These are phyloP conservation scores for Spinus pinus DNA, from an alignment of 2,797 vertebrate species.

Conservation along the genomic window DNA sequence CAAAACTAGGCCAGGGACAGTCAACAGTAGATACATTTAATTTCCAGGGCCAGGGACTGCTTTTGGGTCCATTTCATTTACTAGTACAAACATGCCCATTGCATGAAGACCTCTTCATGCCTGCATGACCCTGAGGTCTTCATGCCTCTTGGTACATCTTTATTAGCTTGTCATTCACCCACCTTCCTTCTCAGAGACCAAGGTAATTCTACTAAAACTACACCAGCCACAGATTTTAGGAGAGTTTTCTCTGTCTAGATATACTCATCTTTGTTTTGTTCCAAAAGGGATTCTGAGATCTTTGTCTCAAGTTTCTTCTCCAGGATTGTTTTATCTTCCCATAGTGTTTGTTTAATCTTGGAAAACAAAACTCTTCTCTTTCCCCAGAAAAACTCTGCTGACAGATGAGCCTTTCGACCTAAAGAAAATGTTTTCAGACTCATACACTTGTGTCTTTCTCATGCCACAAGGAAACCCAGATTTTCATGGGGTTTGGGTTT, in stretches of 20 bases:
- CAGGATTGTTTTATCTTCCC: not conserved
- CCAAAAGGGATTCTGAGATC: not conserved
- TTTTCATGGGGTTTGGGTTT: accelerated
- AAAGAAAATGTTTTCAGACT: not conserved
- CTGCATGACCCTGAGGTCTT: not conserved
- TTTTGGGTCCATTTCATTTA: not conserved
- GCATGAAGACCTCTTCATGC: not conserved
- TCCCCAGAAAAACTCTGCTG: not conserved
- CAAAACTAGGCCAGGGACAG: not conserved
- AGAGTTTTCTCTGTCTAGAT: not conserved
- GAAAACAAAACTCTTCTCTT: not conserved
- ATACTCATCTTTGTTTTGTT: not conserved
- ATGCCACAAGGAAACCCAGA: not conserved
- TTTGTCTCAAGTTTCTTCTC: not conserved
- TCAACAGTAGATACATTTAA: not conserved
- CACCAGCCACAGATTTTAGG: not conserved
- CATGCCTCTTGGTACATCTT: not conserved
- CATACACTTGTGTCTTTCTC: not conserved
- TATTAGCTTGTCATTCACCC: not conserved
- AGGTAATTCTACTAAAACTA: not conserved
- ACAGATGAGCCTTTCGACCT: not conserved
- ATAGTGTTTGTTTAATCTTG: not conserved
- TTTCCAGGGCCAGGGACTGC: not conserved
- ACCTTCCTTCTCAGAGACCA: not conserved
- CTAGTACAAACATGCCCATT: not conserved